Percentiles rank a stretch among this genome's conserved stretches.
Conservation (phyloP, 2,888 invertebrate genomes). For the Hermodice carunculata region DNA sequence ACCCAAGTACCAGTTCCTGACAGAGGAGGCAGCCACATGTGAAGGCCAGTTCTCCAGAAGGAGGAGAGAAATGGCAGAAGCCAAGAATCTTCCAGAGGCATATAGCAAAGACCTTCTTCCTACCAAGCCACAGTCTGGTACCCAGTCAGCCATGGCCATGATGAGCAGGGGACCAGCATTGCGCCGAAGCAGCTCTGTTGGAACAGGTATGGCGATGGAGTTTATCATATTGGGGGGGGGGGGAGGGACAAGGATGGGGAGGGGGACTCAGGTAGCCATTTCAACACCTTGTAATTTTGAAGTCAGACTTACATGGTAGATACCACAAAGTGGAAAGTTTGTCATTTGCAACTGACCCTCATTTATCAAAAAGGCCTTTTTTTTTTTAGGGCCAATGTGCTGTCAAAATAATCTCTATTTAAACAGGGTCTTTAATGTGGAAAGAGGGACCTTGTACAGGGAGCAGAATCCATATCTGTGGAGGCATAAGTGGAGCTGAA, state of each 20-base stretch:
- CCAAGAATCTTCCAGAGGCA: conserved; percentile 15
- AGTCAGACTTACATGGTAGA: neutral
- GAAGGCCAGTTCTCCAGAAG: conserved; percentile 54
- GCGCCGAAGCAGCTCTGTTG: neutral
- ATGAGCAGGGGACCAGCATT: neutral
- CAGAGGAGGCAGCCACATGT: conserved; percentile 51
- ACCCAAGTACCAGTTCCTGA: conserved; percentile 50
- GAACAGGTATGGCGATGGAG: too few species aligned
- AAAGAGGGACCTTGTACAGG: too few species aligned
- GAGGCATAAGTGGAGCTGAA: too few species aligned
- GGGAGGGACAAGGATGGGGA: neutral
- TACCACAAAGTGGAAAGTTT: too few species aligned
- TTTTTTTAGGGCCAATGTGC: too few species aligned
- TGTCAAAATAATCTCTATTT: too few species aligned
- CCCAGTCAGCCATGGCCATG: conserved; percentile 13
- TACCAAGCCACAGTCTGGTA: too few species aligned
- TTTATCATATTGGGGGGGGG: too few species aligned
- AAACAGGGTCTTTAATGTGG: too few species aligned
- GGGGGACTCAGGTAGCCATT: neutral
- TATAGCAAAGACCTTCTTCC: conserved; percentile 15
- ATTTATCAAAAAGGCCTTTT: too few species aligned
- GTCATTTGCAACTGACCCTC: too few species aligned
- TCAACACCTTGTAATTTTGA: neutral
- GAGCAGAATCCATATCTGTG: too few species aligned
- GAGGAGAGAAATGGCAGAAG: conserved; percentile 39